Evolutionary conservation across 2,888 invertebrate species (phyloP), one percentile per base, ranked within the genome.

Genomic region (Drosophila prostipennis): DNA sequence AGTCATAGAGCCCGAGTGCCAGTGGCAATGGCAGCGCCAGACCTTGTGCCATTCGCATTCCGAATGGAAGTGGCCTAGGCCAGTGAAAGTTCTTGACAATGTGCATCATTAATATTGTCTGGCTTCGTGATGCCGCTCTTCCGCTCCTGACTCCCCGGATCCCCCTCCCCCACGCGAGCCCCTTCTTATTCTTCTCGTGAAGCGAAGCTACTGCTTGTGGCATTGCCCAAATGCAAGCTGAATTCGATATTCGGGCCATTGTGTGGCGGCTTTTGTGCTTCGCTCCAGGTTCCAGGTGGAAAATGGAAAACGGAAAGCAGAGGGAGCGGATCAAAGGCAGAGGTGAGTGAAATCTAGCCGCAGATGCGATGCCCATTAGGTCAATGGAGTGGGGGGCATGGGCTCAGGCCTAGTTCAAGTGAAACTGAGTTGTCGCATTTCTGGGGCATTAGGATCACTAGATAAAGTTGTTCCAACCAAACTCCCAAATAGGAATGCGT

Each of bases 51-150:
- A 63, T 58, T 75, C 72, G 71, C 80, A 85, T 51, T 79, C 76
- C 74, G 59, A 86, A 83, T 80, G 87, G 81, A 80, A 87, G 81
- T 80, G 84, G 81, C 84, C 80, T 83, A 72, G 79, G 84, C 84
- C 79, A 81, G 81, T 81, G 81, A 81, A 81, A 81, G 81, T 81
- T 81, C 87, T 82, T 82, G 87, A 84, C 87, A 87, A 82, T 82
- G 87, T 80, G 87, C 81, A 81, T 81, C 81, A 81, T 81, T 81
- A 81, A 81, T 81, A 81, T 81, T 87, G 81, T 81, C 87, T 86
- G 77, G 64, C 67, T 65, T 79, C 65, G 65, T 69, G 77, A 74
- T 71, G 74, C 53, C 46, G 60, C 42, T 71, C 48, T 45, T 43
- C 59, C 60, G 23, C 46, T 49, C 68, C 46, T 52, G 59, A 51